Base-by-base conservation (phyloP, 2,113 vertebrate species). In the Ifrita kowaldi region DNA sequence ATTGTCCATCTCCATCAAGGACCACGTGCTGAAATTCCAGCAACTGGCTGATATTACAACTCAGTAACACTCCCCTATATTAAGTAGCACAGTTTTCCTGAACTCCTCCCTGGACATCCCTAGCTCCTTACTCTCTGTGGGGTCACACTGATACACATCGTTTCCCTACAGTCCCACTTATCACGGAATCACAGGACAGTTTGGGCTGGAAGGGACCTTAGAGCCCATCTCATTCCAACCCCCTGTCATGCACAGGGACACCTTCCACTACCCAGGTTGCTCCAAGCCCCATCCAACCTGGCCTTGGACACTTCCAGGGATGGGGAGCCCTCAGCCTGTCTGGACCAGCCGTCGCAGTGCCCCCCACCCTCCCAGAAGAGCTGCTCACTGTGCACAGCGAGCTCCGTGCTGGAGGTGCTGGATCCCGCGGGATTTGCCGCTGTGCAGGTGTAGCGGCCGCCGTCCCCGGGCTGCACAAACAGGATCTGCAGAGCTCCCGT, bases 401-500 rank as follows among this genome's bases (percentile, higher is more conserved):
- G 98, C 74, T 97, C 98, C 89, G 97, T 95, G 80, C 96, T 98
- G 3, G 97, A 76, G 56, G 96, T 99, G 85, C 95, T 97, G 1
- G 98, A 98, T 19, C 99, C 99, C 0, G 99, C 99, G 8, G 68
- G 93, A 15, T 99, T 99, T 21, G 98, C 95, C 0, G 99, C 99
- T 3, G 89, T 98, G 91, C 99, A 99, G 0, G 98, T 99, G 95
- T 99, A 99, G 56, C 77, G 97, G 7, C 99, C 99, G 0, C 98
- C 77, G 15, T 99, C 99, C 2, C 81, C 92, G 0, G 98, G 98
- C 96, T 98, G 99, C 60, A 97, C 97, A 59, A 99, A 99, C 9
- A 98, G 98, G 7, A 99, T 97, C 67, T 99, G 99, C 87, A 99
- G 97, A 4, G 98, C 98, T 2, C 99, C 99, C 0, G 97, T 98